These are phyloP conservation scores for Dasyurus viverrinus DNA, from an alignment of 2,113 vertebrate species.

Conservation along the genomic window DNA sequence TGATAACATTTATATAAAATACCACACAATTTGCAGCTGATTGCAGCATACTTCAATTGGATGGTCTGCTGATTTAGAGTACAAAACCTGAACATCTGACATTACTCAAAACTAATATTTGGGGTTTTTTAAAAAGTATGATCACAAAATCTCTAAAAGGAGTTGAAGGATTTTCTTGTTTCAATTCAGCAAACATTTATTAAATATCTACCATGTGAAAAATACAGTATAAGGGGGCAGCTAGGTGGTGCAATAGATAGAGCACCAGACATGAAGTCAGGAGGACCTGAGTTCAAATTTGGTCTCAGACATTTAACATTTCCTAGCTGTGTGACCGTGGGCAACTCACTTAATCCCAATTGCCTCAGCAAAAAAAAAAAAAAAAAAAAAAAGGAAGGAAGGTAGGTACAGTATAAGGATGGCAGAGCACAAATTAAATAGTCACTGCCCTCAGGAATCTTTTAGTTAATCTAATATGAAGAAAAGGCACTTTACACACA, in stretches of 20 bases:
- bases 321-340: too few relatives aligned
- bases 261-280: too few relatives aligned
- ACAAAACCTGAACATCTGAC: slow-evolving; percentile 73
- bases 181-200: background rate
- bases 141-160: slow-evolving; percentile 68
- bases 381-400: too few relatives aligned
- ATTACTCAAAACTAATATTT: slow-evolving; percentile 69
- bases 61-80: slow-evolving; percentile 52
- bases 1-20: slow-evolving; percentile 60
- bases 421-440: background rate
- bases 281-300: too few relatives aligned
- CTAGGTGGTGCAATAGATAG: too few relatives aligned
- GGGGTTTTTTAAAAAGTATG: background rate
- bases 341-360: too few relatives aligned
- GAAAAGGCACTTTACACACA: background rate
- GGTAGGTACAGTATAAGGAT: background rate
- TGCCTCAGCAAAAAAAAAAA: too few relatives aligned
- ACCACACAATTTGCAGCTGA: slow-evolving; percentile 65
- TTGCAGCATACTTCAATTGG: slow-evolving; percentile 44
- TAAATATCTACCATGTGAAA: background rate
- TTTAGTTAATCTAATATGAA: background rate
- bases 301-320: too few relatives aligned
- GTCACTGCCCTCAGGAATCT: background rate
- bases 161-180: slow-evolving; percentile 66
- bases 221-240: background rate